Base-by-base conservation (phyloP, 1,140 invertebrate genomes). In the Hermetia illucens region DNA sequence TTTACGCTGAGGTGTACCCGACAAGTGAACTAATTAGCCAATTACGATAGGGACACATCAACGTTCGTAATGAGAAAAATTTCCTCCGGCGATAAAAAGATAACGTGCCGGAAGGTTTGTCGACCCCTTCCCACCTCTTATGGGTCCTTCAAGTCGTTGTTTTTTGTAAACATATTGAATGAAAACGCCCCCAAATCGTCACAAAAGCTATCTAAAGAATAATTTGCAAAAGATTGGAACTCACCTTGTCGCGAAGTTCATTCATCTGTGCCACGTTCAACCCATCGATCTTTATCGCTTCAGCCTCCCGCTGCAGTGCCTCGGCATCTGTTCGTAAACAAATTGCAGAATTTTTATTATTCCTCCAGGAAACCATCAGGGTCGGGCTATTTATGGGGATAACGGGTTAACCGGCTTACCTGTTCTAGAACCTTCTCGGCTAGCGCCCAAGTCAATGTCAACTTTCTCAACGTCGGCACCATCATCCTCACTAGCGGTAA, bases 201-300 rank as follows among this genome's bases (percentile, higher is more conserved):
- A n/a, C n/a, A n/a, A n/a, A n/a, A n/a, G n/a, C n/a, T n/a, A n/a
- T n/a, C n/a, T n/a, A n/a, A n/a, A n/a, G n/a, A n/a, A n/a, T n/a
- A n/a, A n/a, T n/a, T n/a, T n/a, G n/a, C n/a, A n/a, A n/a, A n/a
- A n/a, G n/a, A n/a, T n/a, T n/a, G n/a, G n/a, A n/a, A 21, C 36
- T 12, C 40, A 59, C 58, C 57, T 83, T 84, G 16, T 93, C 89
- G 33, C 84, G 65, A 6, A 98, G 55, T 66, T 97, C 86, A 48
- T 90, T 90, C 49, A 96, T 70, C 64, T 96, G 89, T 21, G 91
- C 84, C 1, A 91, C 87, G 68, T 84, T 97, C 36, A 98, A 65
- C 3, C 85, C 91, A 70, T 98, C 95, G 12, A 98, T 63, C 54
- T 94, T 90, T 44, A 98, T 97, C 0, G 92, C 87, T 68, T 98